Conservation (phyloP, 2,888 invertebrate species). For the Lypha dubia region DNA sequence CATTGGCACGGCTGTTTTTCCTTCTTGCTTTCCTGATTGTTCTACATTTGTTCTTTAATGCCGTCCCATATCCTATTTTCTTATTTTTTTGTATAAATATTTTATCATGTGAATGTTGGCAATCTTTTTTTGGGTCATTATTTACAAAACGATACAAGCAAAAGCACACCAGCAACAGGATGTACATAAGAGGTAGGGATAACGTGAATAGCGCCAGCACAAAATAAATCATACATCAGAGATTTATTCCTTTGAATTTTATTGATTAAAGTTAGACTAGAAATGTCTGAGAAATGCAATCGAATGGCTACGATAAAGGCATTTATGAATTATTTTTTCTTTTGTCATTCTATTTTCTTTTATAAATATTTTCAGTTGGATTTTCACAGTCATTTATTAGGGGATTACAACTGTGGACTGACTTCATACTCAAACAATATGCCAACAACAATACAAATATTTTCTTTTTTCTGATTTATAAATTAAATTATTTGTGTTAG, state of each 20-base stretch:
- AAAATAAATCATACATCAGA: slow-evolving; percentile 38
- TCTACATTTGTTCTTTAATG: not conserved
- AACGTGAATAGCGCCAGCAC: slow-evolving; percentile 3
- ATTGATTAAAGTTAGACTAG: slow-evolving; percentile 15
- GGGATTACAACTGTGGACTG: not conserved
- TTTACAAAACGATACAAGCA: slow-evolving; percentile 32
- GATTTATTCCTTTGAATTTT: slow-evolving; percentile 14
- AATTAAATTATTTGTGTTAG: not conserved
- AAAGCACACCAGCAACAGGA: not conserved
- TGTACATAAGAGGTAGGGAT: not conserved
- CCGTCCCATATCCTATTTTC: not conserved
- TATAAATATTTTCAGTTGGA: slow-evolving; percentile 19
- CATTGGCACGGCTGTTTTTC: not conserved
- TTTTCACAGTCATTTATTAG: slow-evolving; percentile 39
- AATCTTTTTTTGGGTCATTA: slow-evolving; percentile 59
- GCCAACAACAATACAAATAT: not conserved
- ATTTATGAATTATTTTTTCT: slow-evolving; percentile 39
- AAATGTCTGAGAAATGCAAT: not conserved
- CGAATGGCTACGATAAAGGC: not conserved
- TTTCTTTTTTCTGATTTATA: not conserved
- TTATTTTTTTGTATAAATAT: slow-evolving; percentile 31
- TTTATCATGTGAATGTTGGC: slow-evolving; percentile 61
- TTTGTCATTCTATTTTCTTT: slow-evolving; percentile 1
- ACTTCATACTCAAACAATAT: not conserved
- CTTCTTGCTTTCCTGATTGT: not conserved